Evolutionary conservation across 1,140 invertebrate species (phyloP).

Genomic region (Penaeus japonicus): DNA sequence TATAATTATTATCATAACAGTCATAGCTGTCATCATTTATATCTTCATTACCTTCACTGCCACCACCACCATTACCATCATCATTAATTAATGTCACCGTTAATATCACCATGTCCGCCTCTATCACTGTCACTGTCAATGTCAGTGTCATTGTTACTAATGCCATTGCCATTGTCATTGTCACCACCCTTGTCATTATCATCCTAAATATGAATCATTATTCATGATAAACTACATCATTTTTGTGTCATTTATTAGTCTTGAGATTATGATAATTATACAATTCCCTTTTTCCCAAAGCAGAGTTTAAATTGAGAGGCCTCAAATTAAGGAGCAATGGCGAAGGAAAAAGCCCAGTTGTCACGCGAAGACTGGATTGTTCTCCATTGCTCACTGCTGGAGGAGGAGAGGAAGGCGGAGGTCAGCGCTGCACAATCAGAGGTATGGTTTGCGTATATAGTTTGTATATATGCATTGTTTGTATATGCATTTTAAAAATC

Average conservation of each 20-base stretch:
- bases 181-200: background rate
- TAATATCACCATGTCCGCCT: background rate
- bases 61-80: too few relatives aligned
- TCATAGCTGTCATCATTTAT: too few relatives aligned
- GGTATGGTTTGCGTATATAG: background rate
- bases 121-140: background rate
- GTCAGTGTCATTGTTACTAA: background rate
- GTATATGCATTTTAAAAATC: background rate
- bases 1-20: too few relatives aligned
- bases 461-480: background rate
- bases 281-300: too few relatives aligned
- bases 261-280: too few relatives aligned
- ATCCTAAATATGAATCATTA: background rate
- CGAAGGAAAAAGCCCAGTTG: background rate
- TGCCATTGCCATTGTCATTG: background rate
- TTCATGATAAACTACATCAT: too few relatives aligned
- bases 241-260: too few relatives aligned
- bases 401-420: conserved; percentile 41
- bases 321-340: background rate
- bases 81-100: too few relatives aligned
- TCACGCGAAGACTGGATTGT: conserved; percentile 22
- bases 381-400: conserved; percentile 30
- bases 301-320: too few relatives aligned
- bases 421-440: conserved; percentile 24
- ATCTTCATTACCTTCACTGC: too few relatives aligned